A percentile compares a stretch with the other conserved stretches of the same genome.
These are phyloP conservation scores for Heliconius eleuchia DNA, from an alignment of 1,140 invertebrate genomes.

Conservation along the genomic window DNA sequence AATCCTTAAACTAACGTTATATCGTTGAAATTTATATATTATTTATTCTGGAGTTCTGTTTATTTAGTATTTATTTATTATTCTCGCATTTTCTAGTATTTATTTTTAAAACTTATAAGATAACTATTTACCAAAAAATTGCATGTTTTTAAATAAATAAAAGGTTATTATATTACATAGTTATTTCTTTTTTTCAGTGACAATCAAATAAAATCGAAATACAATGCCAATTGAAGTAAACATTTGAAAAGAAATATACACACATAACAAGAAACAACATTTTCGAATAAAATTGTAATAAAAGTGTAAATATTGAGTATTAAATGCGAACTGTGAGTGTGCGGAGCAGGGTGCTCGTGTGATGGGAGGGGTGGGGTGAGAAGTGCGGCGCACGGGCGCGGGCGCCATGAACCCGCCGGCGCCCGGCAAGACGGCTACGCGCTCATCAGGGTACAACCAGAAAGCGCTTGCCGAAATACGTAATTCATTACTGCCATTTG, in stretches of 20 bases:
- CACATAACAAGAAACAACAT: slow-evolving; percentile 10
- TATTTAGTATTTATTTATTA: neutral
- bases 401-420: slow-evolving; percentile 86
- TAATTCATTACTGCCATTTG: slow-evolving; percentile 92
- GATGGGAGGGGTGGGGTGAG: slow-evolving; percentile 78
- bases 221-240: slow-evolving; percentile 39
- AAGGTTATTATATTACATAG: neutral
- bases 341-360: slow-evolving; percentile 64
- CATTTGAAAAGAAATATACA: slow-evolving; percentile 25
- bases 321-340: slow-evolving; percentile 61
- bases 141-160: neutral
- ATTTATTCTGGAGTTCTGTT: neutral
- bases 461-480: slow-evolving; percentile 94
- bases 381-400: slow-evolving; percentile 77
- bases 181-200: slow-evolving; percentile 27
- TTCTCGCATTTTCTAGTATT: neutral
- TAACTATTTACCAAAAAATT: neutral
- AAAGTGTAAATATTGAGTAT: slow-evolving; percentile 47
- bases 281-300: slow-evolving; percentile 17
- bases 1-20: neutral
- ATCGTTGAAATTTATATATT: neutral
- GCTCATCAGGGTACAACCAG: slow-evolving; percentile 91
- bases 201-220: slow-evolving; percentile 21
- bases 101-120: neutral
- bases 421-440: slow-evolving; percentile 85